Percentiles rank a stretch among this genome's conserved stretches.
phyloP scores from a whole-genome alignment of 2,888 invertebrate genomes.

The Pterobdella sp. region DNA sequence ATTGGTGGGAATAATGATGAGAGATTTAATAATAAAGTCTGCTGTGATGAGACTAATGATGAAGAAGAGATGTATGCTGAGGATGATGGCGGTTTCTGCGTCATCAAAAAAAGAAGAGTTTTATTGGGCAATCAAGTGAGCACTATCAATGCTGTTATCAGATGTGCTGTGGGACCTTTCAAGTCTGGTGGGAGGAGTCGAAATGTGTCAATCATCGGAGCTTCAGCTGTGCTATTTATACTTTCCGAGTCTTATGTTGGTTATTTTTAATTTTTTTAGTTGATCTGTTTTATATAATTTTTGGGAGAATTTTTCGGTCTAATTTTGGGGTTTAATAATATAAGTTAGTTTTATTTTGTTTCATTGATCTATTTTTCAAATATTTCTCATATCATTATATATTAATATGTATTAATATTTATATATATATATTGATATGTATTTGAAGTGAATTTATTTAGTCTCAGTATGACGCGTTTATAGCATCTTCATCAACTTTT shows the following conservation, averaged over 20 bases:
- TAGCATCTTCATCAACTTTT: too few relatives aligned
- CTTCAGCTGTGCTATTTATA: neutral
- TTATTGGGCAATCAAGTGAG: neutral
- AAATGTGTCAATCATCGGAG: neutral
- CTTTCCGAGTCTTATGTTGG: neutral
- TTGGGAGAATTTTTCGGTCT: too few relatives aligned
- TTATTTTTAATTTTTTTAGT: too few relatives aligned
- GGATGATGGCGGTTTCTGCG: neutral
- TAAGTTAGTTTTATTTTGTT: neutral
- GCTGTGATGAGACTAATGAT: neutral
- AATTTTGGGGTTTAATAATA: too few relatives aligned
- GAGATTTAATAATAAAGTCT: neutral
- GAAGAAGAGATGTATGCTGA: neutral
- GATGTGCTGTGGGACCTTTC: neutral
- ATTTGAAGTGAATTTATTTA: too few relatives aligned
- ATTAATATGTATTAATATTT: neutral
- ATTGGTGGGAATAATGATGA: neutral
- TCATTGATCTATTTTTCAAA: neutral
- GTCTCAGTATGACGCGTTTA: too few relatives aligned
- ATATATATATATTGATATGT: too few relatives aligned
- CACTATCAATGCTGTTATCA: neutral
- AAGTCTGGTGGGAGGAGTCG: neutral
- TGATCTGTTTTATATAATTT: too few relatives aligned
- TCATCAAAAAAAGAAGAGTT: neutral
- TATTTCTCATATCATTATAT: neutral